Evolutionary conservation across 2,888 invertebrate genomes (phyloP).

Genomic region (Mythimna impura): DNA sequence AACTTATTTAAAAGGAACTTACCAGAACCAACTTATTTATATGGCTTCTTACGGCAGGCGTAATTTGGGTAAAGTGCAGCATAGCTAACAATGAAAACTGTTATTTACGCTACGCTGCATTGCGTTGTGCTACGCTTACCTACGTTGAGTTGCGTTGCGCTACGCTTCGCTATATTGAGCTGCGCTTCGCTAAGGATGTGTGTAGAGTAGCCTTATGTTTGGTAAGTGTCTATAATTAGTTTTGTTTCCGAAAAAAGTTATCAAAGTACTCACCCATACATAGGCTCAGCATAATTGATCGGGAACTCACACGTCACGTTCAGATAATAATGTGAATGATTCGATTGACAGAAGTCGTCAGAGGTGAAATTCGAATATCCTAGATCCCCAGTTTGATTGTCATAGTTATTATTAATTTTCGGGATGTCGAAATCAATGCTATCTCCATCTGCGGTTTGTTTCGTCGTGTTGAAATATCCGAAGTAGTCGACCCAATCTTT

Average conservation of each 20-base stretch:
- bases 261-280: constrained; percentile 90
- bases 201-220: too few relatives aligned
- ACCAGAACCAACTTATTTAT: too few relatives aligned
- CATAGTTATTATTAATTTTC: constrained; percentile 68
- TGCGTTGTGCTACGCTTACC: not conserved
- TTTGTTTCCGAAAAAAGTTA: not conserved
- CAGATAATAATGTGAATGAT: constrained; percentile 86
- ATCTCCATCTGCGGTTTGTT: constrained; percentile 49
- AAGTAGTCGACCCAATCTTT: constrained; percentile 80
- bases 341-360: constrained; percentile 84
- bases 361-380: constrained; percentile 82
- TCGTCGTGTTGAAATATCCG: constrained; percentile 71
- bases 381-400: constrained; percentile 72
- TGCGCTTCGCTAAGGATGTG: too few relatives aligned
- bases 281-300: constrained; percentile 92
- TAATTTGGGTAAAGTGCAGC: not conserved
- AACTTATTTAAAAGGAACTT: too few relatives aligned
- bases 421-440: constrained; percentile 63
- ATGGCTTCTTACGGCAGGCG: not conserved
- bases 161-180: not conserved
- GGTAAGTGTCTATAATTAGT: too few relatives aligned
- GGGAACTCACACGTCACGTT: constrained; percentile 93
- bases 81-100: not conserved
- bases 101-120: not conserved
- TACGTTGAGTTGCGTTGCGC: not conserved